Percentiles rank a stretch among this genome's conserved stretches.
phyloP scores from a whole-genome alignment of 2,888 invertebrate genomes.

The Caenorhabditis japonica region DNA sequence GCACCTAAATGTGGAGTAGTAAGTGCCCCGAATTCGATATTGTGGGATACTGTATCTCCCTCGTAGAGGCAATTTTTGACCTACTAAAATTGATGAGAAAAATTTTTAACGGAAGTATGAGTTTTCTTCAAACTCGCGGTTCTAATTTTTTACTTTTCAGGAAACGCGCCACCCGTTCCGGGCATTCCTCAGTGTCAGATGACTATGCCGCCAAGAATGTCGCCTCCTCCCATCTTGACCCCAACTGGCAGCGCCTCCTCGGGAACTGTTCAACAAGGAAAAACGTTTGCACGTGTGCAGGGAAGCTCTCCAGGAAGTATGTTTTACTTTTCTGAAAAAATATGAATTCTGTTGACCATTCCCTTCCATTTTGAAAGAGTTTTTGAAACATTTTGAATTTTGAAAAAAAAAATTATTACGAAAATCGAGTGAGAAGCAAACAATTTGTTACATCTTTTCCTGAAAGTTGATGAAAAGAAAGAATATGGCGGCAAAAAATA shows the following conservation, averaged over 20 bases:
- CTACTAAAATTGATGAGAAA: no score
- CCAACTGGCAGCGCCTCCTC: conserved; percentile 11
- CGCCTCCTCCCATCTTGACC: conserved; percentile 24
- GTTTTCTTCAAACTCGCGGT: no score
- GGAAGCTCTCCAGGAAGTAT: conserved; percentile 52
- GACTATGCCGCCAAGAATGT: conserved; percentile 21
- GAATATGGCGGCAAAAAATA: no score
- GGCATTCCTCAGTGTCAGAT: conserved; percentile 35
- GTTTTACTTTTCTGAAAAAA: not conserved
- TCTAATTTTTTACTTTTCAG: no score
- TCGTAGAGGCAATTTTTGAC: not conserved
- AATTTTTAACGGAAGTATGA: no score
- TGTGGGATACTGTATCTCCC: conserved; percentile 3
- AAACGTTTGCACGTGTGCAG: conserved; percentile 59
- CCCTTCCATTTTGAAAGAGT: no score
- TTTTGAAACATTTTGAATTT: no score
- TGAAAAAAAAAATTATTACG: no score
- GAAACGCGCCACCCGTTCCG: conserved; percentile 19
- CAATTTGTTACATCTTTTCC: no score
- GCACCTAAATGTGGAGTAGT: conserved; percentile 17
- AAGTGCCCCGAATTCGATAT: conserved; percentile 14
- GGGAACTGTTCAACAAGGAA: conserved; percentile 53
- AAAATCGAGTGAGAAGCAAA: no score
- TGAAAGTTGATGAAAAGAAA: no score
- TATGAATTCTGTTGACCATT: not conserved